Evolutionary conservation across 2,888 invertebrate genomes (phyloP), one percentile per base, ranked within the genome.

Genomic region (Mongoloraphidia duomilia): DNA sequence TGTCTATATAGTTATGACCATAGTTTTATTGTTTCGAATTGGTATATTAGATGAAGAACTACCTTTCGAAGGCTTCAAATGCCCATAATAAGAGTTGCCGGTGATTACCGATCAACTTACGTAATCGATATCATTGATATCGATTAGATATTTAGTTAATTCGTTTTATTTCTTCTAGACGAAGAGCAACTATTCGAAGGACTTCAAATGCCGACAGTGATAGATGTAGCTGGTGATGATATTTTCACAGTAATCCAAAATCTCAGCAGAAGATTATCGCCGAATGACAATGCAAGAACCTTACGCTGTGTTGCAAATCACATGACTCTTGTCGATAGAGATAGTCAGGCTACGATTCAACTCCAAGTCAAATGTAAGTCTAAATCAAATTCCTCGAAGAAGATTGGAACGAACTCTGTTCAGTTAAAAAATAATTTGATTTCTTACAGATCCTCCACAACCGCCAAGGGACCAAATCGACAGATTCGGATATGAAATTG

Each of bases 401-500:
- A 9, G 36, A 36, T 36, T 36, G n/a, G n/a, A n/a, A n/a, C n/a
- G n/a, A n/a, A n/a, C 65, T 8, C 13, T 46, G 17, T 33, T 39
- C 14, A 34, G n/a, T 34, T 47, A 9, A 41, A 9, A n/a, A 38
- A 26, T 36, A 46, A 36, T 46, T 47, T 48, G 48, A 48, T 49
- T 41, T 49, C 53, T 60, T 57, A 2, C 65, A 86, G 87, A 80
- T 65, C 71, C 78, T 0, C 86, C 86, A 1, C 73, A 77, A 41
- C 70, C 72, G 34, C 69, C 71, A 34, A 72, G 74, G 0, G 72
- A 77, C 10, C 66, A 71, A 0, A 74, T 77, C 51, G 79, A 80
- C 36, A 79, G 80, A 49, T 87, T 86, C 62, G 88, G 86, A 0
- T 77, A 83, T 51, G 80, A 80, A 52, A 68, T 87, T 53, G 84